These are phyloP conservation scores for Dasypolia templi DNA, from an alignment of 2,888 invertebrate genomes.

Conservation along the genomic window DNA sequence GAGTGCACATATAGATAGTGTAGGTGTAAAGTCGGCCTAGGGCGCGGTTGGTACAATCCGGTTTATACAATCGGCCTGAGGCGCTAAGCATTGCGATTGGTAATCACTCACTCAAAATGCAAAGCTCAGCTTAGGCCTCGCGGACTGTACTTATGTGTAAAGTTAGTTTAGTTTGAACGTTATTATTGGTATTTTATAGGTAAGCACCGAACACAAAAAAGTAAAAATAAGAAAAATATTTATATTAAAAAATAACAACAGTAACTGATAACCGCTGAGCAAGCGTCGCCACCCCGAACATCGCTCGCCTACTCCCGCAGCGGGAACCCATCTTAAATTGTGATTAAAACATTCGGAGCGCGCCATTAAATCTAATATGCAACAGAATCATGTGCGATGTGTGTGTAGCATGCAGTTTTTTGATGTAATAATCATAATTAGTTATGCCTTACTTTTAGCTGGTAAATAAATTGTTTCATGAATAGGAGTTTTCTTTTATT, in stretches of 20 bases:
- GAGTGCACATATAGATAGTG: no score
- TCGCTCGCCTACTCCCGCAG: slow-evolving; percentile 53
- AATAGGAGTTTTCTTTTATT: slow-evolving; percentile 17
- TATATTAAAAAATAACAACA: neutral
- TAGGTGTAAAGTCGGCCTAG: no score
- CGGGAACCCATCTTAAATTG: slow-evolving; percentile 70
- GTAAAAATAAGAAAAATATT: neutral
- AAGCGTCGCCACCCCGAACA: slow-evolving; percentile 22
- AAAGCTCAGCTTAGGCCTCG: no score
- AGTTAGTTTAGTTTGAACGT: neutral
- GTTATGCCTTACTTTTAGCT: slow-evolving; percentile 61
- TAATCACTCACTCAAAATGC: no score
- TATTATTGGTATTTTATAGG: neutral
- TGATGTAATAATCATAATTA: slow-evolving; percentile 80
- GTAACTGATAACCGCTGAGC: neutral
- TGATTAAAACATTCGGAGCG: slow-evolving; percentile 87
- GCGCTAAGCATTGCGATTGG: no score
- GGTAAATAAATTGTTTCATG: slow-evolving; percentile 39
- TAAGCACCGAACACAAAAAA: neutral
- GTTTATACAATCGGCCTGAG: no score
- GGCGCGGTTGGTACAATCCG: no score
- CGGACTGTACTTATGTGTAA: no score
- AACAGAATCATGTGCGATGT: slow-evolving; percentile 83
- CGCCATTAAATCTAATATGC: slow-evolving; percentile 89
- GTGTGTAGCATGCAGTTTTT: slow-evolving; percentile 78